Evolutionary conservation across 2,797 vertebrate species (phyloP), one percentile per base, ranked within the genome.

Genomic region (Kryptopterus vitreolus): DNA sequence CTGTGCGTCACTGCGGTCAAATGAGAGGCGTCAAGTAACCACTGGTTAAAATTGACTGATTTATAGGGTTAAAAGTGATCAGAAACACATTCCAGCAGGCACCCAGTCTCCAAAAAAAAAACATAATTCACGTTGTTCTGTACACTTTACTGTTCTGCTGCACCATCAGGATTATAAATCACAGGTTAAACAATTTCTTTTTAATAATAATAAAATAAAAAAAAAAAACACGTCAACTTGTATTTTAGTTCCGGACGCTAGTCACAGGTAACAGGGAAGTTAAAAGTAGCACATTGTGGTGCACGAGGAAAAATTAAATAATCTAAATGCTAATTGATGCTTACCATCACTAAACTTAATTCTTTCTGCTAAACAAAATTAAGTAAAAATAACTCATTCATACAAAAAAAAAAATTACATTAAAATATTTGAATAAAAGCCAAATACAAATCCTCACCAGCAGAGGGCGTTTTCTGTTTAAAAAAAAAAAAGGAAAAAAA

Each of bases 351-450:
- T 88, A 89, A 80, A 90, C 80, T 43, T 82, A 86, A 83, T 82
- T 86, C 86, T 77, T 35, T n/a, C n/a, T 81, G 82, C 83, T 88
- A 84, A 88, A 89, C 38, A 89, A 82, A n/a, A 77, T 33, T 86
- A 85, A 55, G 53, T 66, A 90, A 88, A 86, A 55, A 88, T 76
- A 87, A 81, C 53, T 81, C 80, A 81, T 55, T 77, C 61, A 72
- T 82, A 57, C 81, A 71, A 77, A 88, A 89, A 85, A 90, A 92
- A 90, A 77, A 84, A 86, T 83, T 86, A 87, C 88, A 87, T 85
- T 66, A 90, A 86, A 90, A 86, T 71, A 43, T 61, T 59, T 26
- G 33, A 57, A 65, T 75, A 74, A 76, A 76, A 76, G 53, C 46
- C 69, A 79, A 75, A 82, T 59, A 50, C 50, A 74, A 82, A 74